phyloP scores from a whole-genome alignment of 2,797 vertebrate species.

The Taeniopygia guttata region DNA sequence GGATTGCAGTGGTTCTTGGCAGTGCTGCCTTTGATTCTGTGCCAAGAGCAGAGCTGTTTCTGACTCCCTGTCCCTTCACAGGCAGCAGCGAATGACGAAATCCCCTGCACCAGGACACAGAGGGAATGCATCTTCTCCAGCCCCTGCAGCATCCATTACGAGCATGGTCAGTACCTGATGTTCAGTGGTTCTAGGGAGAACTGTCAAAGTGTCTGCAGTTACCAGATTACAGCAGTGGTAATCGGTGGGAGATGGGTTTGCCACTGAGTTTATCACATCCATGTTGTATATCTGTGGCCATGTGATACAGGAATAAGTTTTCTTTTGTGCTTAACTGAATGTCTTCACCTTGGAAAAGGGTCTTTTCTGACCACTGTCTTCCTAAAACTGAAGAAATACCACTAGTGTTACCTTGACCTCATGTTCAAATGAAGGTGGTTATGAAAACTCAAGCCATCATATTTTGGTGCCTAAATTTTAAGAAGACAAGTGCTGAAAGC shows the following conservation, averaged over 20 bases:
- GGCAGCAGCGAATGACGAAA: slow-evolving; percentile 84
- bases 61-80: slow-evolving; percentile 46
- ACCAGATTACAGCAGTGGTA: neutral
- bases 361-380: neutral
- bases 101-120: slow-evolving; percentile 87
- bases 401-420: neutral
- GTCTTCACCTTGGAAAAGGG: neutral
- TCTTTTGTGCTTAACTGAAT: neutral
- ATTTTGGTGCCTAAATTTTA: neutral
- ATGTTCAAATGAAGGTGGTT: neutral
- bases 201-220: neutral
- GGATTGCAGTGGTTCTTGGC: neutral
- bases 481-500: neutral
- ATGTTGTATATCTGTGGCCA: neutral
- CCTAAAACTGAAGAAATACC: neutral
- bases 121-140: slow-evolving; percentile 86
- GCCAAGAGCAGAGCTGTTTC: neutral
- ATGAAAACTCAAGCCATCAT: neutral
- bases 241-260: rapidly evolving
- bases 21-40: neutral
- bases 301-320: neutral
- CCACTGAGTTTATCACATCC: rapidly evolving
- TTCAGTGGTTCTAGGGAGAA: neutral
- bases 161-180: slow-evolving; percentile 86
- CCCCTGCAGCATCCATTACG: slow-evolving; percentile 84